Base-by-base conservation (phyloP, 2,113 vertebrate species). In the Rutilus rutilus region DNA sequence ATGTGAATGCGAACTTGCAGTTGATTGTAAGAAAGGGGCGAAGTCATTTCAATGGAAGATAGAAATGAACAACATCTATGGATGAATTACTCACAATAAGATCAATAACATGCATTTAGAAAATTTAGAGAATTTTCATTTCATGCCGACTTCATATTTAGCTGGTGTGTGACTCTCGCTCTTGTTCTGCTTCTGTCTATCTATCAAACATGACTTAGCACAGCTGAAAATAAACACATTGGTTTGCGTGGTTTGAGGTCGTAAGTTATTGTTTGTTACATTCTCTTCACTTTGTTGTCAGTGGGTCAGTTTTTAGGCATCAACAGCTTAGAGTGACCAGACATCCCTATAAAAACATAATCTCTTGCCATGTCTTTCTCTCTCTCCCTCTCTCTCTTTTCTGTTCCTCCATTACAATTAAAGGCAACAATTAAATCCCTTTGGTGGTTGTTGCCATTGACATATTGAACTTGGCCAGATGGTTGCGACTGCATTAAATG, bases 351-450 rank as follows among this genome's bases (percentile, higher is more conserved):
- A 67, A 1, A 67, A 33, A 67, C 19, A 36, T 67, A 7, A 36
- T 8, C 30, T 67, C 19, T 21, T 39, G 19, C 33, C n/a, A 12
- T 50, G n/a, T 57, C 65, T 23, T 39, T 27, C 17, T 73, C 15
- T 69, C 27, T 14, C 47, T 47, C 54, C 5, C n/a, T 14, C 0
- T 74, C 10, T 45, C n/a, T 42, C 21, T 23, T 73, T n/a, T 73
- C 21, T 74, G 2, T 84, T 74, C 14, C 5, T 62, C 57, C 14
- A 12, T 71, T 71, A 39, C 33, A 50, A 8, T n/a, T 76, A 23
- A 59, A 74, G 54, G 50, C 83, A 76, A 77, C 50, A n/a, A 77
- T 77, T 79, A 78, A 60, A 87, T 52, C 62, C 47, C n/a, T 36
- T 74, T 85, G 42, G 45, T 45, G 62, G 59, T 27, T 42, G 71